Conservation (phyloP, 2,888 invertebrate species). For the Callimorpha dominula region DNA sequence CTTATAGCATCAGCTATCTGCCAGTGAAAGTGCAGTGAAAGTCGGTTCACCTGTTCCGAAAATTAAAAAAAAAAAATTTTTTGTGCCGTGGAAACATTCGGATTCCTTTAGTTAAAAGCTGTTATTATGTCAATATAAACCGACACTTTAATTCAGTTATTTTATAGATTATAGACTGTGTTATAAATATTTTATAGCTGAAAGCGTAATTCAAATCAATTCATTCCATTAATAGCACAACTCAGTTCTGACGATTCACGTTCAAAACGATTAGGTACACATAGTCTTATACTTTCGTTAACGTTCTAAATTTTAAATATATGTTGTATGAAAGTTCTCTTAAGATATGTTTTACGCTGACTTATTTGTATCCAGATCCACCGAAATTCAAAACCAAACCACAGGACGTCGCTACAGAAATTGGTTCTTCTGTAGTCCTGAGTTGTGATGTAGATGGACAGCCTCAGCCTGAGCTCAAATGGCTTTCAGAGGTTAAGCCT, state of each 20-base stretch:
- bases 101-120: too few relatives aligned
- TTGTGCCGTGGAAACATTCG: too few relatives aligned
- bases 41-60: too few relatives aligned
- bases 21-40: too few relatives aligned
- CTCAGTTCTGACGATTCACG: too few relatives aligned
- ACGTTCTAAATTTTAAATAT: neutral
- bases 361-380: constrained; percentile 88
- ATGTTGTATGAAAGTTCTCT: neutral
- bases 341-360: neutral
- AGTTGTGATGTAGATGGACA: constrained; percentile 97
- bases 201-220: neutral
- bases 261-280: too few relatives aligned
- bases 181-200: neutral
- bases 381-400: constrained; percentile 93
- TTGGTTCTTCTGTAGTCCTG: constrained; percentile 91
- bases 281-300: too few relatives aligned
- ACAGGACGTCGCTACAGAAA: constrained; percentile 92
- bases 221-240: neutral
- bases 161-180: too few relatives aligned
- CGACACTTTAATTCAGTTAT: too few relatives aligned
- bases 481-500: constrained; percentile 92
- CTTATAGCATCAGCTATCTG: too few relatives aligned
- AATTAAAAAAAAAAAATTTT: too few relatives aligned
- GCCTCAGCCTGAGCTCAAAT: constrained; percentile 94
- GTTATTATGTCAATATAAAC: too few relatives aligned